phyloP scores from a whole-genome alignment of 1,140 invertebrate species.

The Aricia agestis region DNA sequence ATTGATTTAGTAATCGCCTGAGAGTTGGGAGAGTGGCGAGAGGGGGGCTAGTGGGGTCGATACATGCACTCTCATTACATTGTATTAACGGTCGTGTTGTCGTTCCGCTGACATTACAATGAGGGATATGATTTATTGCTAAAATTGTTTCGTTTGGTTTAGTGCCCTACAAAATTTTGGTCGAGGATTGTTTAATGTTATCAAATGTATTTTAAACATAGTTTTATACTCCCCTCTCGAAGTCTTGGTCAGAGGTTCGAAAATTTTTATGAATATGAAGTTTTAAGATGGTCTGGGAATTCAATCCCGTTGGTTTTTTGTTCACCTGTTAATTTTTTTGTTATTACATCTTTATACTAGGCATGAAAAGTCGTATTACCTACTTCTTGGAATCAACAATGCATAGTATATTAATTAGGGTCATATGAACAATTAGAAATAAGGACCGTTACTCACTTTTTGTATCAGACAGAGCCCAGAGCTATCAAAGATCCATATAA shows the following conservation, averaged over 20 bases:
- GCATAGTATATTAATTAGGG: no score
- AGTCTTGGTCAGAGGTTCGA: no score
- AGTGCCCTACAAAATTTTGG: not conserved
- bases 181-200: not conserved
- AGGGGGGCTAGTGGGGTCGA: not conserved
- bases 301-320: no score
- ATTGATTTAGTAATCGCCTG: constrained; percentile 1
- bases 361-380: no score
- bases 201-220: no score
- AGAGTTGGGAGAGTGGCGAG: not conserved
- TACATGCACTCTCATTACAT: constrained; percentile 14
- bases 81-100: not conserved
- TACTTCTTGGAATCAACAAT: no score
- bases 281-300: not conserved
- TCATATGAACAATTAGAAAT: no score
- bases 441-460: no score
- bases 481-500: not conserved
- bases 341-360: no score
- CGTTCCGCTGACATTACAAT: not conserved
- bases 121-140: constrained; percentile 1
- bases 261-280: not conserved
- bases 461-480: not conserved
- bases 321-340: no score
- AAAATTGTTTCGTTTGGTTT: not conserved
- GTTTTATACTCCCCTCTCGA: no score